Evolutionary conservation across 2,113 vertebrate genomes (phyloP), one percentile per base, ranked within the genome.

Genomic region (Plectropomus leopardus): DNA sequence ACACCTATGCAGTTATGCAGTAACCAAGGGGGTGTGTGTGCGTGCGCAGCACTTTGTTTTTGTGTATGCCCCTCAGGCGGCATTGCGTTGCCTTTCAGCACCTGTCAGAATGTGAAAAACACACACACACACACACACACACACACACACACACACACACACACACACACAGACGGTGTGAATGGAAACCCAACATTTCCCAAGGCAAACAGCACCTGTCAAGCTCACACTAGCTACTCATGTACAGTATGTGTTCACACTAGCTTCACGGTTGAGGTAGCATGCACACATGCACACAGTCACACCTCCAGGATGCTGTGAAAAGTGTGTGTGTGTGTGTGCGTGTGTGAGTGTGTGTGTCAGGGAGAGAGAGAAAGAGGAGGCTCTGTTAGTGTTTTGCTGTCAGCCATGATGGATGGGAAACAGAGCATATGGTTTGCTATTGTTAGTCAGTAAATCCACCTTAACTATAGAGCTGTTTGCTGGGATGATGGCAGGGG

Each of bases 141-240:
- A 42, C 16, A 6, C 4, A 73, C 19, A 72, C 45, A 54, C 51
- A 66, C 14, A 58, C 48, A 50, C 72, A 30, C 32, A 53, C 50
- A 55, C 16, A 4, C 7, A 67, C 5, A 48, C 54, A n/a, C 44
- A 68, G 69, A 21, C 23, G 54, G 64, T 74, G 51, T 88, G 60
- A 88, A 63, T 72, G 60, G 71, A 79, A 82, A 72, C 55, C 48
- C 36, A 10, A 40, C 36, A 40, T 40, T 40, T 40, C 36, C 36
- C 36, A 76, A 82, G 80, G 42, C 76, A 88, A 85, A 86, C 65
- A 71, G 72, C 66, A 85, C 30, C 67, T 69, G 73, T 88, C 78
- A 60, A 21, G 73, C 61, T 71, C 64, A 36, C 78, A 71, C 69
- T 17, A 19, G 82, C 60, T 76, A n/a, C 36, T 67, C 36, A 32